Conservation (phyloP, 2,888 invertebrate species). For the Pachliopta kotzebuea region DNA sequence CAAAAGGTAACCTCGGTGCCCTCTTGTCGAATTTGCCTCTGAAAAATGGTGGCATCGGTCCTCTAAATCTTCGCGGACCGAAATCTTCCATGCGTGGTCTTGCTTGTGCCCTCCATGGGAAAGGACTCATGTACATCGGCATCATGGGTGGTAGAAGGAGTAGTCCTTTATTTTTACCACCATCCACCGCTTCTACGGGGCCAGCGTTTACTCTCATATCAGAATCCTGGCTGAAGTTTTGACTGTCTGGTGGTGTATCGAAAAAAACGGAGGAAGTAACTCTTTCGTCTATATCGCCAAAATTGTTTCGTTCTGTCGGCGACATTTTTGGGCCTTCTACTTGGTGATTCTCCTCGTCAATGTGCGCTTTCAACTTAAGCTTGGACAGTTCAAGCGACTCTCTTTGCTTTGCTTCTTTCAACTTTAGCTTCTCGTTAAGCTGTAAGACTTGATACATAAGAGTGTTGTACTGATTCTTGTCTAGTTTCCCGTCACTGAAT, state of each 20-base stretch:
- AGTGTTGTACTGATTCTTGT: conserved; percentile 87
- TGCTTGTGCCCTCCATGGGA: conserved; percentile 56
- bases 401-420: conserved; percentile 87
- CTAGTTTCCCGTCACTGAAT: conserved; percentile 86
- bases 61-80: conserved; percentile 58
- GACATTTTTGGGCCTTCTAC: conserved; percentile 71
- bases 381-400: conserved; percentile 82
- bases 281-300: conserved; percentile 78
- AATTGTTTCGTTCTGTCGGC: conserved; percentile 58
- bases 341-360: conserved; percentile 61
- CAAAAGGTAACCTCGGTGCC: conserved; percentile 51
- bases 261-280: conserved; percentile 56
- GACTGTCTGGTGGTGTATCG: conserved; percentile 56
- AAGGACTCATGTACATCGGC: conserved; percentile 51
- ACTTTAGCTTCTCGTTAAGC: conserved; percentile 87
- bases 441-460: conserved; percentile 88
- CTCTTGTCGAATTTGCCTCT: conserved; percentile 62
- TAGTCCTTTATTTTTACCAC: conserved; percentile 37
- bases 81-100: conserved; percentile 61
- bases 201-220: conserved; percentile 60
- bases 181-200: conserved; percentile 44
- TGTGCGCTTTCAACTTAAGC: conserved; percentile 62
- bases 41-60: conserved; percentile 54
- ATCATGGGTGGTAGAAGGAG: conserved; percentile 55
- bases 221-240: conserved; percentile 55